Evolutionary conservation across 2,113 vertebrate genomes (phyloP).

Genomic region (Mirza zaza): DNA sequence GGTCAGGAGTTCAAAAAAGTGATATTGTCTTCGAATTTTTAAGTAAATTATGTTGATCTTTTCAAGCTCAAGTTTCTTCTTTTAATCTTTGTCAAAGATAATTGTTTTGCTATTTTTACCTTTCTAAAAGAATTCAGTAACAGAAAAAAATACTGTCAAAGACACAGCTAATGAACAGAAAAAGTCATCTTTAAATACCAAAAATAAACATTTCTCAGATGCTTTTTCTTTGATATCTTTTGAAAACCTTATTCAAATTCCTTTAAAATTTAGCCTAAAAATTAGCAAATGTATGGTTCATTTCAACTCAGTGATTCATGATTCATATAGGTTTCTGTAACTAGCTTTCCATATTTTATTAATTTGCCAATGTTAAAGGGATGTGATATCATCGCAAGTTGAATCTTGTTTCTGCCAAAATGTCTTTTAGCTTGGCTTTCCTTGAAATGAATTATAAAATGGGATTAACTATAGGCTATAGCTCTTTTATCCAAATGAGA

Average conservation of each 20-base stretch:
- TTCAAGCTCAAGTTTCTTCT: slow-evolving; percentile 26
- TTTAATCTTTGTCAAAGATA: neutral
- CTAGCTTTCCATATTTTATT: slow-evolving; percentile 37
- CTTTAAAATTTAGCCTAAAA: slow-evolving; percentile 41
- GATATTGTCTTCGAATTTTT: neutral
- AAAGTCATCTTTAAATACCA: slow-evolving; percentile 7
- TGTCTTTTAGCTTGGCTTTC: slow-evolving; percentile 24
- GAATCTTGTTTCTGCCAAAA: neutral
- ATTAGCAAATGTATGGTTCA: slow-evolving; percentile 11
- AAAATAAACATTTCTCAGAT: neutral
- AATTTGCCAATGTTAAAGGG: slow-evolving; percentile 23
- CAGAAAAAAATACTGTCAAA: neutral
- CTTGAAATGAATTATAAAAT: slow-evolving; percentile 37
- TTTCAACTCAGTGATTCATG: neutral
- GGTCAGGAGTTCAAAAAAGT: too few species aligned
- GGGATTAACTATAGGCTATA: slow-evolving; percentile 1
- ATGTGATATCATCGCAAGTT: neutral
- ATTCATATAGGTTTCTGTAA: slow-evolving; percentile 25
- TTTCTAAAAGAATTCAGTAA: slow-evolving; percentile 34
- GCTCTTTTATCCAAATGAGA: neutral
- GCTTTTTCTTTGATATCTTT: slow-evolving; percentile 32
- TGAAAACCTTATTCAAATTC: slow-evolving; percentile 49
- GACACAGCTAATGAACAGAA: neutral
- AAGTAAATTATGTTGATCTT: slow-evolving; percentile 38
- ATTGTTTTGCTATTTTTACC: neutral